These are phyloP conservation scores for Antennarius striatus DNA, from an alignment of 2,113 vertebrate genomes.

Conservation along the genomic window DNA sequence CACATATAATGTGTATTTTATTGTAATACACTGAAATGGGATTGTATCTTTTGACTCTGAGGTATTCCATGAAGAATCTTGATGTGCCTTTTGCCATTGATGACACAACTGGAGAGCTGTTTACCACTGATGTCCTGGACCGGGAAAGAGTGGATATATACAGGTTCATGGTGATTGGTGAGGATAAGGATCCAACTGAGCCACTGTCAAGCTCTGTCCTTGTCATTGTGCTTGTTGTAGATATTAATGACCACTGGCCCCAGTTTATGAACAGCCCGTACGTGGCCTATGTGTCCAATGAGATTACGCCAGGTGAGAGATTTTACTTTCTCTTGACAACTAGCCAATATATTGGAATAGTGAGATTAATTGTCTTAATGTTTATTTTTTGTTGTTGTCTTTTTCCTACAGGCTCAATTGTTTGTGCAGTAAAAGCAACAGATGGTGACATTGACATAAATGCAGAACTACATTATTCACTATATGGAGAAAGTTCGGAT, in stretches of 20 bases:
- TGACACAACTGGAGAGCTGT: slow-evolving; percentile 73
- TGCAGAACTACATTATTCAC: slow-evolving; percentile 72
- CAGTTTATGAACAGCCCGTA: slow-evolving; percentile 78
- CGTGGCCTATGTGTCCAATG: slow-evolving; percentile 72
- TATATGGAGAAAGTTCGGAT: slow-evolving; percentile 69
- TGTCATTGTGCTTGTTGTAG: slow-evolving; percentile 71
- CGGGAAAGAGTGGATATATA: slow-evolving; percentile 72
- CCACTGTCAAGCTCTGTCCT: slow-evolving; percentile 71
- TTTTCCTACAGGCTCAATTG: slow-evolving; percentile 66
- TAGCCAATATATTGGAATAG: background rate
- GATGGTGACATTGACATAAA: slow-evolving; percentile 76
- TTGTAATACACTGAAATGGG: background rate
- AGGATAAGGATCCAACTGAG: slow-evolving; percentile 62
- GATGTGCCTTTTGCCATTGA: slow-evolving; percentile 73
- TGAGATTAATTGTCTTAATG: background rate
- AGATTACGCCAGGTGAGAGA: slow-evolving; percentile 68
- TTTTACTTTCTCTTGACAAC: slow-evolving; percentile 5
- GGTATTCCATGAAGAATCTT: slow-evolving; percentile 69
- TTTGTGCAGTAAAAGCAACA: slow-evolving; percentile 74
- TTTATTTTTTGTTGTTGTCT: background rate
- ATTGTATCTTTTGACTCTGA: slow-evolving; percentile 24
- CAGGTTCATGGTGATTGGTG: slow-evolving; percentile 65
- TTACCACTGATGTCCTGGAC: slow-evolving; percentile 71
- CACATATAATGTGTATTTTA: background rate
- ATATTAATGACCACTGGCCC: slow-evolving; percentile 79